A percentile compares a stretch with the other conserved stretches of the same genome.
Evolutionary conservation across 2,888 invertebrate genomes (phyloP).

Genomic region (Automeris io): DNA sequence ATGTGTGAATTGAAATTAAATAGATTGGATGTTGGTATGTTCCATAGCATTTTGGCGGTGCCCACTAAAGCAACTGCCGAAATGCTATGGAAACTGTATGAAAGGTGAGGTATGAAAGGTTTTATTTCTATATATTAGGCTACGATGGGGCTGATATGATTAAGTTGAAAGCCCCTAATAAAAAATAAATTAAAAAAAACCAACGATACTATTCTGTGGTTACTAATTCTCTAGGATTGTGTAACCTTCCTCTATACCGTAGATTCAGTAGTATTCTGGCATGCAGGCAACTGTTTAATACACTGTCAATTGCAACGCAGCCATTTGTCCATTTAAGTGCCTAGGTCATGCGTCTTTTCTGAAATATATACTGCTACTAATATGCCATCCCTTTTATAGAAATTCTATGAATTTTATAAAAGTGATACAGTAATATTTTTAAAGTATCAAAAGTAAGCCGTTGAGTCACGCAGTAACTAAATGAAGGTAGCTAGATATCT

Average conservation of each 20-base stretch:
- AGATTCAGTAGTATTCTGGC: slow-evolving; percentile 54
- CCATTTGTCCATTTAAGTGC: slow-evolving; percentile 73
- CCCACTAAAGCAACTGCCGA: no score
- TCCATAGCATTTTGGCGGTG: no score
- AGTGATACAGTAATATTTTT: slow-evolving; percentile 5
- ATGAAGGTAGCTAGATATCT: no score
- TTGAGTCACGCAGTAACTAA: no score
- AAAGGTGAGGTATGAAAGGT: no score
- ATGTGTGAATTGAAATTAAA: no score
- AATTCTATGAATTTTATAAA: slow-evolving; percentile 9
- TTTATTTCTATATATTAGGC: no score
- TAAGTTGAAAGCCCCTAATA: no score
- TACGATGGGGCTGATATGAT: no score
- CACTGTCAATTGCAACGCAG: slow-evolving; percentile 72
- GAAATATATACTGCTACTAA: slow-evolving; percentile 43
- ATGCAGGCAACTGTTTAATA: slow-evolving; percentile 70
- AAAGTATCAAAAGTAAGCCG: no score
- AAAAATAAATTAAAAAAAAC: not conserved
- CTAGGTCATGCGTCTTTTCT: slow-evolving; percentile 45
- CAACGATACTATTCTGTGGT: not conserved
- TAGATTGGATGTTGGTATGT: no score
- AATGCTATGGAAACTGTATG: no score
- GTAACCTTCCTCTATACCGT: slow-evolving; percentile 19
- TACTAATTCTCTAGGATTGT: slow-evolving; percentile 16
- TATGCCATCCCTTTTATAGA: slow-evolving; percentile 13